Evolutionary conservation across 2,888 invertebrate genomes (phyloP).

Genomic region (Netelia fuscicornis): DNA sequence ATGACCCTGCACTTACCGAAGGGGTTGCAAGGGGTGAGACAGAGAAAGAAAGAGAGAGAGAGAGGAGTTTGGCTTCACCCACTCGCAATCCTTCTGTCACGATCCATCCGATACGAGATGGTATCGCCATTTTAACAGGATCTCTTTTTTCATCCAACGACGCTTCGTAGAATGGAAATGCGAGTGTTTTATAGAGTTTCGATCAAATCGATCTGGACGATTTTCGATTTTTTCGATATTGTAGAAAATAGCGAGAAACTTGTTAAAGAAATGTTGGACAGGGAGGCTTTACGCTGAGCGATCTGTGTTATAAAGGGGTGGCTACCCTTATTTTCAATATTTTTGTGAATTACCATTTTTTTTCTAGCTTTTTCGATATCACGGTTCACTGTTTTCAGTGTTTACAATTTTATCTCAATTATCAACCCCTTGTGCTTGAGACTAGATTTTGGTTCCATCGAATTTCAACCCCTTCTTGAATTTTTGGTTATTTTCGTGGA

Average conservation of each 20-base stretch:
- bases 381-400: no score
- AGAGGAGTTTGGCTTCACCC: background rate
- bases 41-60: background rate
- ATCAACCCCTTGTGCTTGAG: background rate
- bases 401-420: no score
- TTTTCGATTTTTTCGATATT: no score
- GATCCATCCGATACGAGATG: conserved; percentile 36
- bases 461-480: conserved; percentile 22
- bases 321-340: no score
- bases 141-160: background rate
- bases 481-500: background rate
- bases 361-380: no score
- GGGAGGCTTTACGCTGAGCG: no score
- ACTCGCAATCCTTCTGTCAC: conserved; percentile 1
- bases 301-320: no score
- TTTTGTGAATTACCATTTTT: no score
- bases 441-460: conserved; percentile 5
- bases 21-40: background rate
- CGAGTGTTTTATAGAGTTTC: no score
- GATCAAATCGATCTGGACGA: no score
- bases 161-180: background rate
- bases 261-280: no score
- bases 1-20: background rate
- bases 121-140: conserved; percentile 58
- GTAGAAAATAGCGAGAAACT: no score